Conservation (phyloP, 2,113 vertebrate species). For the Paradisaea rubra region DNA sequence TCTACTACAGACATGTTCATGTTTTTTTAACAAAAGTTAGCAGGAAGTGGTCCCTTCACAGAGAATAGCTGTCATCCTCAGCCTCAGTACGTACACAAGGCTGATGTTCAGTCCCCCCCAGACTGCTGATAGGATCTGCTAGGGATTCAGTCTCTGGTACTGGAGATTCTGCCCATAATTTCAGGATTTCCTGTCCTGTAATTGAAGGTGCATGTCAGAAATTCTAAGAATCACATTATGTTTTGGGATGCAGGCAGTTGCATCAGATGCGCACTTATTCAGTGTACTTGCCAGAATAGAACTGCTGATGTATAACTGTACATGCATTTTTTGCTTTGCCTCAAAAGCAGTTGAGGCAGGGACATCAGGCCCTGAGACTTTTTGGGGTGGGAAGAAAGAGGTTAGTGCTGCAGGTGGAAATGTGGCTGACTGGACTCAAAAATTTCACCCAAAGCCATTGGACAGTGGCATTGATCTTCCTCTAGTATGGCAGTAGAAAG, state of each 20-base stretch:
- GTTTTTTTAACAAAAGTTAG: not conserved
- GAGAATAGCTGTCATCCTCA: not conserved
- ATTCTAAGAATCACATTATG: not conserved
- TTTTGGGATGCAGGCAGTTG: not conserved
- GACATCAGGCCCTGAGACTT: not conserved
- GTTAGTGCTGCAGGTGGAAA: not conserved
- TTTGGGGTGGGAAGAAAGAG: not conserved
- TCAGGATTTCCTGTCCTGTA: not conserved
- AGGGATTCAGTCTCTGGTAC: not conserved
- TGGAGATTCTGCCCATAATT: not conserved
- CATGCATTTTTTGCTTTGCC: not conserved
- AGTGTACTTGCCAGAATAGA: not conserved
- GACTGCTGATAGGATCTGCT: not conserved
- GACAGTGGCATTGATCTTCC: not conserved
- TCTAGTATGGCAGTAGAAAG: not conserved
- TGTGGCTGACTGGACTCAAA: not conserved
- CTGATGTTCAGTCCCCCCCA: not conserved
- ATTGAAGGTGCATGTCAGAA: not conserved
- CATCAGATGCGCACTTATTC: not conserved
- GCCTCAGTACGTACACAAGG: not conserved
- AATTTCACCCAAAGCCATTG: not conserved
- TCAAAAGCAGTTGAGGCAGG: not conserved
- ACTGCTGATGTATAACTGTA: not conserved
- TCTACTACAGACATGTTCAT: not conserved
- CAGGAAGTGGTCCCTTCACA: not conserved